phyloP scores from a whole-genome alignment of 2,797 vertebrate species.

The Crocidura indochinensis region DNA sequence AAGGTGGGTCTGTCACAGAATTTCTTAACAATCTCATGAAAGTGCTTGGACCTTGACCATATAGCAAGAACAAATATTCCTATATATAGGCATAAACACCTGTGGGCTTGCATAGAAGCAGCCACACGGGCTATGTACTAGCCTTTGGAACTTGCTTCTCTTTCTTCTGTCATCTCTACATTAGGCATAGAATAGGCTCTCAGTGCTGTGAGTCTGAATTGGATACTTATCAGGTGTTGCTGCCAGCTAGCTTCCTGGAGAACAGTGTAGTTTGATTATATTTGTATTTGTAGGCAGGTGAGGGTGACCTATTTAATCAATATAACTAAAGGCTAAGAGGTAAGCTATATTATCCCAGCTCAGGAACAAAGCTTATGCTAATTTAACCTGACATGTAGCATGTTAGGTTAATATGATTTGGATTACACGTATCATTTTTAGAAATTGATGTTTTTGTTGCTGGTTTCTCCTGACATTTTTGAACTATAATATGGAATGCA shows the following conservation, averaged over 20 bases:
- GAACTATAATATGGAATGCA: conserved; percentile 85
- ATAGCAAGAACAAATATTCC: conserved; percentile 52
- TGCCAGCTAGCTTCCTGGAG: conserved; percentile 62
- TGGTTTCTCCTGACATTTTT: conserved; percentile 82
- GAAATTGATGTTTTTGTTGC: conserved; percentile 82
- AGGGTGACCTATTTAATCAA: conserved; percentile 83
- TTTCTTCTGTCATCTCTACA: conserved; percentile 53
- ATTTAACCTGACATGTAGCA: conserved; percentile 76
- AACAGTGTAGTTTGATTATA: conserved; percentile 81
- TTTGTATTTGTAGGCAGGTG: conserved; percentile 79
- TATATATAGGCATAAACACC: background rate
- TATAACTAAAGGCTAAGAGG: conserved; percentile 77
- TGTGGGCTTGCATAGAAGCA: background rate
- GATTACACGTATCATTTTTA: conserved; percentile 77
- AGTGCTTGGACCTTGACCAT: conserved; percentile 7
- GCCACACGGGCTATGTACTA: background rate
- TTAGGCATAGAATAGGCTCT: conserved; percentile 42
- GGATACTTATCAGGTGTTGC: conserved; percentile 34
- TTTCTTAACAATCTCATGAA: conserved; percentile 5
- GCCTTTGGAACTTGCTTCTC: conserved; percentile 25
- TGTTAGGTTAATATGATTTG: conserved; percentile 83
- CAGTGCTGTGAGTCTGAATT: conserved; percentile 48
- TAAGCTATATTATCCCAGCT: conserved; percentile 75
- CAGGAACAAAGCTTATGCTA: conserved; percentile 83
- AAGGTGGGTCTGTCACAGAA: background rate